phyloP scores from a whole-genome alignment of 2,888 invertebrate species.

The Limenitis camilla region DNA sequence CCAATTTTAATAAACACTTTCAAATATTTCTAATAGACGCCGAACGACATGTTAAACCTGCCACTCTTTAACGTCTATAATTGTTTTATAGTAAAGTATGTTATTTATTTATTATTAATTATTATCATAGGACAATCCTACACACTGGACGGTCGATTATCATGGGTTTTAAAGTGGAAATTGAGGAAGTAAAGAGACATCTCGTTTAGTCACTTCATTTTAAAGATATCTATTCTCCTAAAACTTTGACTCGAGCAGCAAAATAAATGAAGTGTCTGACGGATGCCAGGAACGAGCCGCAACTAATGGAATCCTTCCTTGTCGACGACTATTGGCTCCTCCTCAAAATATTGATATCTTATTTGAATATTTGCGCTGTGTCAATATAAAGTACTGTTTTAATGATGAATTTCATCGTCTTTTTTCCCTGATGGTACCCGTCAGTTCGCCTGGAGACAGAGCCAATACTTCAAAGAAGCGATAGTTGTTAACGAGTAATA shows the following conservation, averaged over 20 bases:
- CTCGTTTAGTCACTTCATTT: slow-evolving; percentile 11
- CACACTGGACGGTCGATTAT: not conserved
- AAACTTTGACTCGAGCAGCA: slow-evolving; percentile 23
- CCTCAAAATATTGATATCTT: slow-evolving; percentile 12
- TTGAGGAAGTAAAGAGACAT: not conserved
- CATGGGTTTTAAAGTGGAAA: not conserved
- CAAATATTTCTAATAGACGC: slow-evolving; percentile 7
- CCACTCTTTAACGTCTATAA: slow-evolving; percentile 6
- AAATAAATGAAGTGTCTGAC: slow-evolving; percentile 10
- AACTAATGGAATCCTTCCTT: slow-evolving; percentile 7
- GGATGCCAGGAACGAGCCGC: slow-evolving; percentile 4
- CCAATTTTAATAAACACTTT: slow-evolving; percentile 57
- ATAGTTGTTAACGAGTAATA: slow-evolving; percentile 90
- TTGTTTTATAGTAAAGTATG: not conserved
- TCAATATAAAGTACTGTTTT: slow-evolving; percentile 40
- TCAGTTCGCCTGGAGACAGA: slow-evolving; percentile 96
- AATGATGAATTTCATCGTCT: slow-evolving; percentile 58
- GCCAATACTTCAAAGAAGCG: slow-evolving; percentile 97
- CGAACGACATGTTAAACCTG: slow-evolving; percentile 12
- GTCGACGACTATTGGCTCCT: slow-evolving; percentile 20
- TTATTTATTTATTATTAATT: slow-evolving; percentile 1
- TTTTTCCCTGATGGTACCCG: slow-evolving; percentile 57
- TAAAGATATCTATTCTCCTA: not conserved
- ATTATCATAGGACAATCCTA: not conserved
- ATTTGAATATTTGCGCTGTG: slow-evolving; percentile 27